A percentile compares a stretch with the other conserved stretches of the same genome.
Evolutionary conservation across 1,140 invertebrate species (phyloP).

Genomic region (Lithobius niger): DNA sequence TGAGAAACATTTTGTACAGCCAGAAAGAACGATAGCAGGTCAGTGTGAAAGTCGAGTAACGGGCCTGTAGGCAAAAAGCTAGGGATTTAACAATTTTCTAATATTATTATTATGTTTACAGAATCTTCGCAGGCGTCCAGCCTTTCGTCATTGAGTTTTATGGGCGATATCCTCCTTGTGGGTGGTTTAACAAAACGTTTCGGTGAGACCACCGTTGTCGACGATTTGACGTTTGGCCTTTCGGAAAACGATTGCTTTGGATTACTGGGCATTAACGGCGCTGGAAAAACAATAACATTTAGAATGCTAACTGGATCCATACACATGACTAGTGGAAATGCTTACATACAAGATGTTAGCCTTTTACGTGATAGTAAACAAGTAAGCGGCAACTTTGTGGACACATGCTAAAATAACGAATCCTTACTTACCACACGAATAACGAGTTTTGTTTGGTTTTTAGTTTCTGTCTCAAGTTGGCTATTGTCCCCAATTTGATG

Average conservation of each 20-base stretch:
- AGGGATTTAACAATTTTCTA: too few relatives aligned
- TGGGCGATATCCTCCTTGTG: background rate
- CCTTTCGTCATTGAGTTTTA: background rate
- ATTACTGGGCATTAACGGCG: too few relatives aligned
- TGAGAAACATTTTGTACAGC: too few relatives aligned
- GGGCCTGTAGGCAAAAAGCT: too few relatives aligned
- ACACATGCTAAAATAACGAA: background rate
- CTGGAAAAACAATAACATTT: constrained; percentile 30
- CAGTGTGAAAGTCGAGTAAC: too few relatives aligned
- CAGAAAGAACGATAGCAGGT: too few relatives aligned
- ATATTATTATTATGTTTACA: too few relatives aligned
- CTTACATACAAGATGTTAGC: constrained; percentile 17
- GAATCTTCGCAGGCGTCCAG: too few relatives aligned
- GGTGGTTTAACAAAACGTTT: background rate
- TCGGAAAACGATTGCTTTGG: constrained; percentile 8
- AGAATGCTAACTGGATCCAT: constrained; percentile 34
- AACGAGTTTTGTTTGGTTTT: background rate
- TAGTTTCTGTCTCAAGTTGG: too few relatives aligned
- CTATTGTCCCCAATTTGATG: too few relatives aligned
- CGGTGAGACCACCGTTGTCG: background rate
- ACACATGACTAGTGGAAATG: constrained; percentile 27
- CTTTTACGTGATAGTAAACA: background rate
- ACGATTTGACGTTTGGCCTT: background rate
- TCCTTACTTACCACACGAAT: background rate
- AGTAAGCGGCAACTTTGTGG: background rate